Conservation (phyloP, 2,113 vertebrate genomes). For the Orthonyx spaldingii region DNA sequence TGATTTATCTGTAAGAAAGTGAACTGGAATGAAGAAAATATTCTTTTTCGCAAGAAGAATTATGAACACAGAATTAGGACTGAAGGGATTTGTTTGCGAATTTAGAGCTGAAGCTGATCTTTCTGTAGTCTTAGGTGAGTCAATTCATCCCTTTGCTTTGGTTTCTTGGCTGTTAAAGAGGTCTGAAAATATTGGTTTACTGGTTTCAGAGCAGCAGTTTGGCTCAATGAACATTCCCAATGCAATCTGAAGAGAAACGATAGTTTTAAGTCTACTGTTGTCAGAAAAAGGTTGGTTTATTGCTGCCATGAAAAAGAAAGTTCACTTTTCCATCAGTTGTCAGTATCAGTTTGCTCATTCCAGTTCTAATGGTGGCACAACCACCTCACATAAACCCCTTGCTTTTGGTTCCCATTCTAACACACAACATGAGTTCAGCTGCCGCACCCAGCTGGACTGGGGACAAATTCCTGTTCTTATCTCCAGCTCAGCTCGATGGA, state of each 20-base stretch:
- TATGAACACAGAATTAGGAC: neutral
- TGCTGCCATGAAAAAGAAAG: neutral
- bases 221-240: neutral
- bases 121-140: neutral
- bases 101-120: neutral
- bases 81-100: neutral
- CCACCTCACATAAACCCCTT: neutral
- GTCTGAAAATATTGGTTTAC: neutral
- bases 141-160: neutral
- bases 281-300: neutral
- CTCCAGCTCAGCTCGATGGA: conserved; percentile 17
- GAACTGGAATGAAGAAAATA: conserved; percentile 23
- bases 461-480: conserved; percentile 68
- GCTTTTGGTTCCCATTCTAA: conserved; percentile 6
- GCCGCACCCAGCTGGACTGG: conserved; percentile 50
- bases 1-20: conserved; percentile 22
- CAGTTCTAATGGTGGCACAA: neutral
- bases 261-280: neutral
- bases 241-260: neutral
- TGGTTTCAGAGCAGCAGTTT: neutral
- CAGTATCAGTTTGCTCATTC: neutral
- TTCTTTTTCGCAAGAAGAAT: neutral
- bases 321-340: neutral
- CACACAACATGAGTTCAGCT: conserved; percentile 39
- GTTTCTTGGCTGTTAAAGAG: neutral